Base-by-base conservation (phyloP, 2,888 invertebrate species). In the Drosophila merina region DNA sequence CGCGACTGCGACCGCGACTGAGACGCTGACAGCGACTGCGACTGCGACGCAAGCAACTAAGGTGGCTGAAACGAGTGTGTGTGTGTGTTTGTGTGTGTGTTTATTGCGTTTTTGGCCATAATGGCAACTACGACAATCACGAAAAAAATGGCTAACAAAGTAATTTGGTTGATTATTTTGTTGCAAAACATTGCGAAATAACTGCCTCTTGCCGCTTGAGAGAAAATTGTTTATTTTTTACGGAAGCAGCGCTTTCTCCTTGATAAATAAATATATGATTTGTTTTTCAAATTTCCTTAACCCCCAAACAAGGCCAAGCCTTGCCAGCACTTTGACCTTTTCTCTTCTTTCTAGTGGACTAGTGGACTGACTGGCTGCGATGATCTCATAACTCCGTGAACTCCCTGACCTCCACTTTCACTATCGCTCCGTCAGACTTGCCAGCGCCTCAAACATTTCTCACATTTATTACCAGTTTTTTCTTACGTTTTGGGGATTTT, bases 101-200 rank as follows among this genome's bases (percentile, higher is more conserved):
- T 63, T 70, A 75, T 82, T 82, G 86, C 80, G 77, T 79, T 86
- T 83, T 71, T 74, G 74, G 77, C 74, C 79, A 77, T 75, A 85
- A 82, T 75, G 70, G 70, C 62, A 75, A 52, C 59, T 67, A 56
- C 57, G 56, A 52, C 10, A 56, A 62, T n/a, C 40, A 57, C 55
- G 62, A 66, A 78, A 77, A 69, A 69, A 68, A 68, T 51, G 72
- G 72, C 78, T 72, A 77, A 77, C 84, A 78, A 76, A 76, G 81
- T 78, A 69, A 86, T 84, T 86, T 77, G 71, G 72, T 48, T 50
- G 36, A 49, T 64, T 48, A 38, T 62, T 49, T 55, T 63, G 30
- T 26, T 31, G 52, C 40, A 38, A 75, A 79, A 85, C 83, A 78
- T 40, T n/a, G 14, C 12, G 40, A 44, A 44, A 44, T 14, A 42